Base-by-base conservation (phyloP, 2,113 vertebrate genomes). In the Fregetta grallaria region DNA sequence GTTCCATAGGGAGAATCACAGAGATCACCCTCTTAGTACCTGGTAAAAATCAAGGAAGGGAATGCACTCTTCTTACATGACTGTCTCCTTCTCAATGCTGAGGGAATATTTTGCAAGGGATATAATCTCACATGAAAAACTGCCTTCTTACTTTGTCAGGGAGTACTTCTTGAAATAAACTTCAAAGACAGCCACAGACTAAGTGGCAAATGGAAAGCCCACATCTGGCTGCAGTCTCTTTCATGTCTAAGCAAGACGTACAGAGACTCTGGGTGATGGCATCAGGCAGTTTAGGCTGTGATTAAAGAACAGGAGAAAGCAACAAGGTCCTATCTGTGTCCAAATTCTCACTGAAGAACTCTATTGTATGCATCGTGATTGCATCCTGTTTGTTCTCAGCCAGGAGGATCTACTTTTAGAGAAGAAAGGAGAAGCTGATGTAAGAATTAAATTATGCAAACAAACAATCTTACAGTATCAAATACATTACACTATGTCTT, bases 401-500 rank as follows among this genome's bases (percentile, higher is more conserved):
- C 77, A 90, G 66, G n/a, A 95, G 59, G 26, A 87, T 66, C 89
- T 88, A 86, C 89, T 95, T 95, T 86, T 92, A 93, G 91, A 94
- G 88, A 81, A 91, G 47, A 95, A 92, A 93, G 66, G 55, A 95
- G 85, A 95, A 62, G 58, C 42, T 76, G 89, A 86, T 77, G 49
- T 83, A 92, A 91, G 74, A 96, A 95, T 53, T 88, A 86, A 96
- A 95, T 94, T 85, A 96, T 79, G 87, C 78, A 94, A 91, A 86
- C 84, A 96, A 96, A 76, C 75, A 88, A 71, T 63, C 84, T 77
- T 90, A 75, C 53, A 59, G 38, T 59, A 94, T 63, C 77, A 96
- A 94, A 92, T 45, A 72, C 38, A 75, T 81, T 68, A 89, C 66
- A 56, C 22, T 27, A 20, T 85, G 68, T 71, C 84, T 94, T 86